phyloP scores from a whole-genome alignment of 2,888 invertebrate species.

The Spilarctia lutea region DNA sequence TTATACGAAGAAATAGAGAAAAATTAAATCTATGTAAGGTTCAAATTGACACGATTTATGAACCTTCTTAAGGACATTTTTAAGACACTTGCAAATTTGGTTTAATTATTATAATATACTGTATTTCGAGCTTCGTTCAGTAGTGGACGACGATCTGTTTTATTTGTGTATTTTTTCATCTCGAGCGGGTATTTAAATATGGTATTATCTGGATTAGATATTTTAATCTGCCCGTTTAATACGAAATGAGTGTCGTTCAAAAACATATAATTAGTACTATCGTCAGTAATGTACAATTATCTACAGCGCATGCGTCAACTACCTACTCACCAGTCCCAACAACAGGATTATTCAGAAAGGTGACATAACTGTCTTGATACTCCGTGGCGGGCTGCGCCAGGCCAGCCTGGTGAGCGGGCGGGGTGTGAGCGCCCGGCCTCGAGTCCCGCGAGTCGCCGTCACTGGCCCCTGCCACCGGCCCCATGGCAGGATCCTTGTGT shows the following conservation, averaged over 20 bases:
- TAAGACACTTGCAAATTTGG: neutral
- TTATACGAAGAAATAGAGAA: neutral
- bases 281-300: conserved; percentile 3
- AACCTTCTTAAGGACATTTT: neutral
- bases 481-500: conserved; percentile 88
- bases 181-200: neutral
- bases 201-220: neutral
- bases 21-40: neutral
- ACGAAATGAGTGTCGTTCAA: neutral
- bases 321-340: conserved; percentile 65
- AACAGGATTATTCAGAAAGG: conserved; percentile 88
- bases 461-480: conserved; percentile 63
- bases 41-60: neutral
- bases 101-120: neutral
- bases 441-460: conserved; percentile 75
- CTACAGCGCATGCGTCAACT: conserved; percentile 11
- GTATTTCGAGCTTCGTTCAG: neutral
- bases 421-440: conserved; percentile 92
- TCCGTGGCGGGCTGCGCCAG: conserved; percentile 76
- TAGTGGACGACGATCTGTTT: too few species aligned
- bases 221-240: neutral
- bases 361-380: conserved; percentile 90
- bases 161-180: neutral
- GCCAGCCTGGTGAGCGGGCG: conserved; percentile 60
- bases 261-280: neutral